Evolutionary conservation across 2,888 invertebrate genomes (phyloP).

Genomic region (Pterostichus niger): DNA sequence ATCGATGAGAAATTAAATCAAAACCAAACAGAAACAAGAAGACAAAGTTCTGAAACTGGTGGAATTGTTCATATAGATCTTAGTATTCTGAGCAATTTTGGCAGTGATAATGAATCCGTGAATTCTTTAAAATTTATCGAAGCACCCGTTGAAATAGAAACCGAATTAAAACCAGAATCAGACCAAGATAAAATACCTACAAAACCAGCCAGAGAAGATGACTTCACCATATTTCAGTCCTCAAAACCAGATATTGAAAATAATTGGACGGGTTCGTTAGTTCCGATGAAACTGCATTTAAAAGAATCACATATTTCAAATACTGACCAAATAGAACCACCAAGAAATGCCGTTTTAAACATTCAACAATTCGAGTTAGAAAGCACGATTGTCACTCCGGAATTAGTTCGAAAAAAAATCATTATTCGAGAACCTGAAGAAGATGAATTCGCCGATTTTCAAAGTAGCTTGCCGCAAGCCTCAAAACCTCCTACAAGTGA

Average conservation of each 20-base stretch:
- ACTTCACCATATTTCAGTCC: constrained; percentile 78
- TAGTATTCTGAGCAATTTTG: constrained; percentile 42
- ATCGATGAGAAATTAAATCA: constrained; percentile 52
- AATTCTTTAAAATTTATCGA: constrained; percentile 71
- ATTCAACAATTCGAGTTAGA: constrained; percentile 53
- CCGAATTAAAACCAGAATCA: constrained; percentile 52
- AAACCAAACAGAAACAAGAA: constrained; percentile 37
- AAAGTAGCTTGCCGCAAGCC: constrained; percentile 71
- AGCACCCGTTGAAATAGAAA: constrained; percentile 60
- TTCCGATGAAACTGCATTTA: constrained; percentile 69
- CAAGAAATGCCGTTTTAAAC: constrained; percentile 1
- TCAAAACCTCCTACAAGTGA: constrained; percentile 67
- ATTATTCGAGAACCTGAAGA: constrained; percentile 67
- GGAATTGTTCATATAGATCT: constrained; percentile 30
- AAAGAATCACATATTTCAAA: constrained; percentile 75
- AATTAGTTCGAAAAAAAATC: constrained; percentile 51
- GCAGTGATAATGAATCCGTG: constrained; percentile 70
- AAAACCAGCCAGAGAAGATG: constrained; percentile 71
- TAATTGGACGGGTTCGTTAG: constrained; percentile 10
- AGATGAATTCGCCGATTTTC: constrained; percentile 76
- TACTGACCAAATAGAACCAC: constrained; percentile 3
- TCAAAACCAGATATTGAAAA: constrained; percentile 69
- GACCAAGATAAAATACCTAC: constrained; percentile 70
- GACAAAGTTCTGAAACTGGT: constrained; percentile 28
- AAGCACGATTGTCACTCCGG: constrained; percentile 70